Percentiles rank a stretch among this genome's conserved stretches.
phyloP scores from a whole-genome alignment of 2,888 invertebrate species.

The Horisme vitalbata region DNA sequence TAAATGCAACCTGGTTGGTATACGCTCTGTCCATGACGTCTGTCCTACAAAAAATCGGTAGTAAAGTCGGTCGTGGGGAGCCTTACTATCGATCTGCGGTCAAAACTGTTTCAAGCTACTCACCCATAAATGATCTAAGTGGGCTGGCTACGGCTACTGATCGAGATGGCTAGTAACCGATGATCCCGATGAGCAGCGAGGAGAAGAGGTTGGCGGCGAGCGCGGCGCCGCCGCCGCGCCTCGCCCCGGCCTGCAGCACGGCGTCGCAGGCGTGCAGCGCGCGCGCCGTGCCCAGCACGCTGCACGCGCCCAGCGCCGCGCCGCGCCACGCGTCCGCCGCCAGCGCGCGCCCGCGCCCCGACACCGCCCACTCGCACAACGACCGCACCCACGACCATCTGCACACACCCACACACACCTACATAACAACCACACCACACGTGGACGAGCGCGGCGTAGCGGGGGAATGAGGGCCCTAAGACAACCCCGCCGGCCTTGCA shows the following conservation, averaged over 20 bases:
- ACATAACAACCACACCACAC: no score
- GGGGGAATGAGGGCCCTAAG: no score
- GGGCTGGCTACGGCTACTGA: no score
- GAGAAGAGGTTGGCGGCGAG: conserved; percentile 74
- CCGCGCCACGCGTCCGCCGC: conserved; percentile 70
- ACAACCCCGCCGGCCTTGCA: no score
- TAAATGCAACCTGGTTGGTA: no score
- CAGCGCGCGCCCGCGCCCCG: conserved; percentile 69
- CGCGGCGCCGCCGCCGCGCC: conserved; percentile 63
- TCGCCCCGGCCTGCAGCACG: conserved; percentile 70
- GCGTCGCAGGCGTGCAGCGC: conserved; percentile 75
- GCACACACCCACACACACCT: conserved; percentile 6
- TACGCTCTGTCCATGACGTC: no score
- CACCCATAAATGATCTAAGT: no score
- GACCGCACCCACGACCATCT: conserved; percentile 74
- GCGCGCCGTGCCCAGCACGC: conserved; percentile 73
- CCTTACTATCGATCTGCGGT: no score
- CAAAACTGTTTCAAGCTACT: no score
- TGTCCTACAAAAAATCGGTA: no score
- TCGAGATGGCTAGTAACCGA: conserved; percentile 46
- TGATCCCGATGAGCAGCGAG: conserved; percentile 70
- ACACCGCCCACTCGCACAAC: conserved; percentile 65
- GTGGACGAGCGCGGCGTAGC: no score
- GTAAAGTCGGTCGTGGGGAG: no score
- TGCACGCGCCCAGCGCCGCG: conserved; percentile 64